Percentiles rank a stretch among this genome's conserved stretches.
phyloP scores from a whole-genome alignment of 2,888 invertebrate species.

The Gymnocheta viridis region DNA sequence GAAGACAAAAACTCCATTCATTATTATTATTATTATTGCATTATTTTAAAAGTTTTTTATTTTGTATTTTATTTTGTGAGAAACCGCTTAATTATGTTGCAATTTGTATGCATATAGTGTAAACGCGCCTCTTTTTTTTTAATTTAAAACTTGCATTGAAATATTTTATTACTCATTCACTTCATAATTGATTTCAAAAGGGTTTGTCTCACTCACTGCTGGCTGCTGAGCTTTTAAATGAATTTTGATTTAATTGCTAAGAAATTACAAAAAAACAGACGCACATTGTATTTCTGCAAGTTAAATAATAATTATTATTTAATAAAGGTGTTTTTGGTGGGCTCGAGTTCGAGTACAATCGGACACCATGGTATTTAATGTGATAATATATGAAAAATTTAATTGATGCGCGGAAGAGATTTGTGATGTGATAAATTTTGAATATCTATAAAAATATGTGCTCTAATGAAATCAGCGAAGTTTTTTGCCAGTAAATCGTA shows the following conservation, averaged over 20 bases:
- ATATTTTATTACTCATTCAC: slow-evolving; percentile 48
- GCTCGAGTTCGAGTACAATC: too few relatives aligned
- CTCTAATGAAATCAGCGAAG: too few relatives aligned
- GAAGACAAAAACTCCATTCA: slow-evolving; percentile 34
- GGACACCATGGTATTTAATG: too few relatives aligned
- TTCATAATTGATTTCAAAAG: slow-evolving; percentile 23
- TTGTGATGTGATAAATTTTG: too few relatives aligned
- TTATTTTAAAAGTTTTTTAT: background rate
- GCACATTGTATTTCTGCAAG: background rate
- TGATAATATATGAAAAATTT: too few relatives aligned
- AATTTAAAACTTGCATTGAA: slow-evolving; percentile 19
- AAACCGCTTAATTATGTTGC: slow-evolving; percentile 66
- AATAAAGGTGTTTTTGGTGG: too few relatives aligned
- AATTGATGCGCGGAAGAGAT: too few relatives aligned
- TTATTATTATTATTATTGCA: slow-evolving; percentile 12
- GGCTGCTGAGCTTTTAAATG: background rate
- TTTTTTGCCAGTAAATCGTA: too few relatives aligned
- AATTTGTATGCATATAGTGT: slow-evolving; percentile 66
- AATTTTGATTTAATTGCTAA: slow-evolving; percentile 14
- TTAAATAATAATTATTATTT: too few relatives aligned
- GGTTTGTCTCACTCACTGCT: slow-evolving; percentile 12
- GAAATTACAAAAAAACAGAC: background rate
- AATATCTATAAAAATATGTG: too few relatives aligned
- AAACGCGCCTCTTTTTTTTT: slow-evolving; percentile 53
- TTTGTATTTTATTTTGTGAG: background rate